phyloP scores from a whole-genome alignment of 2,113 vertebrate species.

The Platysternon megacephalum region DNA sequence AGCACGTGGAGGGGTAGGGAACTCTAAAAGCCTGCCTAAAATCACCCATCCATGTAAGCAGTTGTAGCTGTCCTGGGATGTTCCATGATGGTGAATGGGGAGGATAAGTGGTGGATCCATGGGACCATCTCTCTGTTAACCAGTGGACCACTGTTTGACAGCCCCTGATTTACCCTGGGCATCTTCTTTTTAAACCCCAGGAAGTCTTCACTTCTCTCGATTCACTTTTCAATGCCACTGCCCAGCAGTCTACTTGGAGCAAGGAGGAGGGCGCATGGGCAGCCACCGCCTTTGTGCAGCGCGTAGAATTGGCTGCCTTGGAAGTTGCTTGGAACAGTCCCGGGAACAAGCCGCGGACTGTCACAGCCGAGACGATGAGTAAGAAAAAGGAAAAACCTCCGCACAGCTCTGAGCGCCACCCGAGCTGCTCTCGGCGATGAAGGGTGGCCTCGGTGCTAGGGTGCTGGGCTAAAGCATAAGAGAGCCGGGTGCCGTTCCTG shows the following conservation, averaged over 20 bases:
- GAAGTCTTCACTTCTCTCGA: neutral
- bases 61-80: neutral
- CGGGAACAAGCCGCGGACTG: accelerated
- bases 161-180: neutral
- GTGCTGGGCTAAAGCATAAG: neutral
- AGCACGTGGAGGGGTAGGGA: neutral
- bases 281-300: neutral
- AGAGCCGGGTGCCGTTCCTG: neutral
- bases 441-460: neutral
- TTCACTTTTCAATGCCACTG: no score
- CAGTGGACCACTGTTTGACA: neutral
- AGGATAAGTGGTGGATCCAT: neutral
- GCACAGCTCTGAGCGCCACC: neutral
- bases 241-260: neutral
- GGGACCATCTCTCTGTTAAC: neutral
- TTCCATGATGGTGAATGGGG: neutral
- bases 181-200: neutral
- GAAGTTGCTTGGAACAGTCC: accelerated
- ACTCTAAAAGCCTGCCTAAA: neutral
- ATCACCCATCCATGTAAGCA: neutral
- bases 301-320: neutral
- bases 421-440: neutral
- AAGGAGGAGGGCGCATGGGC: neutral
- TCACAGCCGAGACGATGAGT: neutral
- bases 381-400: neutral